Evolutionary conservation across 2,888 invertebrate genomes (phyloP), one percentile per base, ranked within the genome.

Genomic region (Cerceris ruficornis): DNA sequence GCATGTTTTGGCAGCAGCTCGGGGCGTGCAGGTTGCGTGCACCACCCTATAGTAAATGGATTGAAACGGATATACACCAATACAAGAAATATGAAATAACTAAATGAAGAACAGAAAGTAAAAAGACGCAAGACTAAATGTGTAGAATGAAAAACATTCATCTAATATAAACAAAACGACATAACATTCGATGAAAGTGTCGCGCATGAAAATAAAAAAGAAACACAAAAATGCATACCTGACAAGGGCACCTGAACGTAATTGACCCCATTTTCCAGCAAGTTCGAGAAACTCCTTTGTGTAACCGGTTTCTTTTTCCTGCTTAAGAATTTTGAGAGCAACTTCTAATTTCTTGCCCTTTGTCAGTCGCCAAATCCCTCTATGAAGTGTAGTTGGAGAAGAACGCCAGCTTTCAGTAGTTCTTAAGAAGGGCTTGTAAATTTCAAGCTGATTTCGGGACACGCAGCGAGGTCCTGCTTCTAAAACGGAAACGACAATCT

Each of bases 311-410:
- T 74, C 73, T 17, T 94, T 94, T 69, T 96, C 95, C 65, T 94
- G 94, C 86, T 96, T 96, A 14, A 97, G 92, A 69, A 96, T 94
- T 92, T 97, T 98, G 89, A 97, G 95, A 0, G 96, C 97, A 13
- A 97, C 96, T 87, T 96, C 95, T 41, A 96, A 92, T 92, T 96
- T 96, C 88, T 95, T 96, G 0, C 95, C 95, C 89, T 96, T 96
- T 49, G 95, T 94, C 15, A 96, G 94, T 88, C 95, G 94, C 97
- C 97, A 97, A 91, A 96, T 94, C 28, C 96, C 96, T 90, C 95
- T 95, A 89, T 95, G 95, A 13, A 92, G 72, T 0, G 85, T 88
- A 11, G 90, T 90, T 6, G 85, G 83, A 0, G 64, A 4, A 71
- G 75, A 15, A 59, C 85, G 84, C 11, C 80, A 71, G 61, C 81